These are phyloP conservation scores for Drosophila nebulosa DNA, from an alignment of 1,140 invertebrate species.

Conservation along the genomic window DNA sequence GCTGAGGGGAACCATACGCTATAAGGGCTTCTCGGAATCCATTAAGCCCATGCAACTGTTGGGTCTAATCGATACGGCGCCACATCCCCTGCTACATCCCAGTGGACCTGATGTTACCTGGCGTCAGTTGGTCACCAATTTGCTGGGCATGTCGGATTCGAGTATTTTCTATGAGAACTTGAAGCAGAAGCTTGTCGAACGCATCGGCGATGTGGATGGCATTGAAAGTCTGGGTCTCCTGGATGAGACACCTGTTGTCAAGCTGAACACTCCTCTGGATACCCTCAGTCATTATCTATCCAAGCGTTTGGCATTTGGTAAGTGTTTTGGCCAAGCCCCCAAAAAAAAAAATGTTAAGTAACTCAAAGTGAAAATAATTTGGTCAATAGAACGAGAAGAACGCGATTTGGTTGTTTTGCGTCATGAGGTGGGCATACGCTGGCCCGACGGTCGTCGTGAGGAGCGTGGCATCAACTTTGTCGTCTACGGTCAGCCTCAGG, in stretches of 20 bases:
- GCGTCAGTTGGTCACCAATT: conserved; percentile 93
- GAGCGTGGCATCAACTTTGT: conserved; percentile 95
- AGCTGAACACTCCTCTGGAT: conserved; percentile 93
- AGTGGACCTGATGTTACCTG: conserved; percentile 98
- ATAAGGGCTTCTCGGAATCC: conserved; percentile 93
- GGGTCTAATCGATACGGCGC: conserved; percentile 93
- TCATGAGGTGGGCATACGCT: conserved; percentile 95
- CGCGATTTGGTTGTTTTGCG: conserved; percentile 96
- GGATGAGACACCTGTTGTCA: conserved; percentile 90
- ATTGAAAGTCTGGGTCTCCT: conserved; percentile 94
- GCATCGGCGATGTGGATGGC: conserved; percentile 87
- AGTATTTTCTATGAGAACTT: conserved; percentile 97
- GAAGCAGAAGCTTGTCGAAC: conserved; percentile 89
- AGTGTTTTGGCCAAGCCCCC: conserved; percentile 58
- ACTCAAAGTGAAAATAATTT: neutral
- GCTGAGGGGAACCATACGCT: conserved; percentile 94
- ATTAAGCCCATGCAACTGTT: conserved; percentile 92
- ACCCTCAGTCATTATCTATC: conserved; percentile 95
- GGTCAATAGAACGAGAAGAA: conserved; percentile 85
- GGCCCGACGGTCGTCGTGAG: conserved; percentile 94
- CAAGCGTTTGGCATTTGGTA: conserved; percentile 91
- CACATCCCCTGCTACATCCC: conserved; percentile 93
- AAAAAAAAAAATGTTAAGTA: neutral
- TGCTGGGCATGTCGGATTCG: conserved; percentile 90
- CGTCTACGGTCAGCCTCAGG: conserved; percentile 92